phyloP scores from a whole-genome alignment of 2,113 vertebrate species.

The Microcebus murinus region DNA sequence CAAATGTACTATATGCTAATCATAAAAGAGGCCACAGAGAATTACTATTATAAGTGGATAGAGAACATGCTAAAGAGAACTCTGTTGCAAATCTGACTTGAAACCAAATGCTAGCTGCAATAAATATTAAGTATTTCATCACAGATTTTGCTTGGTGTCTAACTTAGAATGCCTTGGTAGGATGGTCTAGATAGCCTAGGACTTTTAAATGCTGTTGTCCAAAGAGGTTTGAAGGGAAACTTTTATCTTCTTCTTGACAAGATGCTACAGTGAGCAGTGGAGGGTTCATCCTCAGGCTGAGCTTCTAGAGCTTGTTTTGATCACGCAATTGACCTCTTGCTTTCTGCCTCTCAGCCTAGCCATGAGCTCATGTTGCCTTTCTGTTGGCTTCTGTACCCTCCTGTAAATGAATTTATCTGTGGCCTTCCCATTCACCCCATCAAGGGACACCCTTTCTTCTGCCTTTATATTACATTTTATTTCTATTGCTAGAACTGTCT shows the following conservation, averaged over 20 bases:
- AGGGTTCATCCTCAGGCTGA: fast-evolving
- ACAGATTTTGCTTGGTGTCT: neutral
- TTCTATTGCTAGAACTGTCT: neutral
- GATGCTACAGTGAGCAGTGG: neutral
- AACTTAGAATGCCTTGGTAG: neutral
- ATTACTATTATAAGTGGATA: neutral
- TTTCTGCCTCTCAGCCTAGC: neutral
- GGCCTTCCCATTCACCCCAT: neutral
- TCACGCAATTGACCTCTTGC: neutral
- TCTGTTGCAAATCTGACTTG: neutral
- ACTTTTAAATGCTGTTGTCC: neutral
- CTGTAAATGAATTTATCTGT: neutral
- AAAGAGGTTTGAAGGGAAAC: neutral
- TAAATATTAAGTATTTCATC: neutral
- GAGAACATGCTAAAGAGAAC: neutral
- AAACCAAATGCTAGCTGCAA: neutral
- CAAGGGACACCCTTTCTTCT: neutral
- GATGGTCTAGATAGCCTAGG: neutral
- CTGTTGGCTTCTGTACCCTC: neutral
- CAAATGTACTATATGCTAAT: too few relatives aligned
- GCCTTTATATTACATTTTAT: neutral
- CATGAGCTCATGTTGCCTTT: neutral
- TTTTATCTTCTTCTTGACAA: neutral
- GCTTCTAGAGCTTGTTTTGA: neutral
- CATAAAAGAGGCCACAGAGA: neutral